Base-by-base conservation (phyloP, 2,888 invertebrate species). In the Linyphia triangularis region DNA sequence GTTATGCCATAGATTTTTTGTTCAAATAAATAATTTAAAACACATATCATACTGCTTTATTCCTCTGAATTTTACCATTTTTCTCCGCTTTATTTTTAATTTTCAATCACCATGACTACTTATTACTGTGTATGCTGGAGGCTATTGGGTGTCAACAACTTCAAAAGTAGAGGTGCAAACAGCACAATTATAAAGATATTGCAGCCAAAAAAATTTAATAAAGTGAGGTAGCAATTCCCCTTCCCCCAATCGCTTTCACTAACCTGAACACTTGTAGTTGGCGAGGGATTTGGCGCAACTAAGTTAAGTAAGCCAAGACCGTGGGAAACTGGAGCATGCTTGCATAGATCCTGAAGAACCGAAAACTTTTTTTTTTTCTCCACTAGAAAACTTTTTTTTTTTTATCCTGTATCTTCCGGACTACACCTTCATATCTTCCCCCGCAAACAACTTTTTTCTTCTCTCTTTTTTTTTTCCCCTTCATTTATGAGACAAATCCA, bases 341-440 rank as follows among this genome's bases (percentile, higher is more conserved):
- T 67, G 37, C 26, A 51, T 13, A 51, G 51, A 51, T 51, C 51
- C 51, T 51, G 16, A 51, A 51, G n/a, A 51, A 13, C 51, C 51
- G n/a, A 67, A 67, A 10, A 24, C 24, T n/a, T 61, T 26, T 28
- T 67, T 33, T 33, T n/a, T 19, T n/a, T 13, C 63, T 63, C 63
- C 28, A 10, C 28, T 63, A 63, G 1, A n/a, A 16, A 16, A 28
- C 28, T 33, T 67, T 33, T 65, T 73, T 73, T 83, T 37, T 10
- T 70, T 81, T 28, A 10, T 13, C 37, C 22, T 13, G 19, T 69
- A 51, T 30, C 28, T 28, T 43, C 37, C n/a, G 37, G 10, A 22
- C 70, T 22, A 19, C 70, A 37, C 40, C 40, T 70, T 13, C 70
- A 70, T 51, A 24, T 37, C 70, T 70, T 70, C 43, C 40, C 51